These are phyloP conservation scores for Amaurobius ferox DNA, from an alignment of 2,888 invertebrate genomes.

Conservation along the genomic window DNA sequence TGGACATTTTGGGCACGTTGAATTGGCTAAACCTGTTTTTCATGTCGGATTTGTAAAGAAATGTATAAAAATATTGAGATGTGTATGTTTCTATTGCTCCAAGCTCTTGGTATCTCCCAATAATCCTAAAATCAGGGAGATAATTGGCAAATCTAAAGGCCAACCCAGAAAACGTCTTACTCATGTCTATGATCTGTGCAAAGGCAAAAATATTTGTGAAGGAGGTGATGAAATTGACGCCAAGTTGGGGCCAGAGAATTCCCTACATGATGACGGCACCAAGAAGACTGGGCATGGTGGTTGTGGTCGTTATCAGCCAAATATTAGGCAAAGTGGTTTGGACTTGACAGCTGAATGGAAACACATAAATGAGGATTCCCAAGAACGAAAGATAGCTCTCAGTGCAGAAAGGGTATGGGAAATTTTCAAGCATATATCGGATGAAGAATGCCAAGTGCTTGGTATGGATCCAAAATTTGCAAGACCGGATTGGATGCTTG, in stretches of 20 bases:
- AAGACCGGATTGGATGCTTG: conserved; percentile 99
- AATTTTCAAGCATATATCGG: conserved; percentile 95
- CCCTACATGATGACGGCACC: conserved; percentile 64
- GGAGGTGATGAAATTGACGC: conserved; percentile 98
- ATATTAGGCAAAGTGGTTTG: conserved; percentile 90
- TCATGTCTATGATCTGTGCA: conserved; percentile 98
- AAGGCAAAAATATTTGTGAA: conserved; percentile 98
- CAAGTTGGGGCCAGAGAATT: conserved; percentile 55
- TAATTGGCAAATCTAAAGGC: conserved; percentile 96
- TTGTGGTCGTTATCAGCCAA: conserved; percentile 98
- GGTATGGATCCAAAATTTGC: conserved; percentile 98
- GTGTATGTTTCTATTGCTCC: conserved; percentile 99
- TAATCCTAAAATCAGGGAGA: conserved; percentile 94
- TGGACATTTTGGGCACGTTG: conserved; percentile 99
- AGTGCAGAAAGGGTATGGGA: conserved; percentile 98
- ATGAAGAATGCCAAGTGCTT: conserved; percentile 96
- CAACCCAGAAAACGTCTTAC: conserved; percentile 95
- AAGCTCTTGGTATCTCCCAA: conserved; percentile 95
- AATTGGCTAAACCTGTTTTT: conserved; percentile 98
- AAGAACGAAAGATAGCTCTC: conserved; percentile 93
- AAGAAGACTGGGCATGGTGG: conserved; percentile 86
- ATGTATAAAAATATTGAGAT: conserved; percentile 96
- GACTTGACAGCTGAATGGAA: conserved; percentile 99
- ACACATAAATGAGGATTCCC: conserved; percentile 97
- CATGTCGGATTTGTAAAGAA: conserved; percentile 98